These are phyloP conservation scores for Brachionus calyciflorus DNA, from an alignment of 1,140 invertebrate species.

Conservation along the genomic window DNA sequence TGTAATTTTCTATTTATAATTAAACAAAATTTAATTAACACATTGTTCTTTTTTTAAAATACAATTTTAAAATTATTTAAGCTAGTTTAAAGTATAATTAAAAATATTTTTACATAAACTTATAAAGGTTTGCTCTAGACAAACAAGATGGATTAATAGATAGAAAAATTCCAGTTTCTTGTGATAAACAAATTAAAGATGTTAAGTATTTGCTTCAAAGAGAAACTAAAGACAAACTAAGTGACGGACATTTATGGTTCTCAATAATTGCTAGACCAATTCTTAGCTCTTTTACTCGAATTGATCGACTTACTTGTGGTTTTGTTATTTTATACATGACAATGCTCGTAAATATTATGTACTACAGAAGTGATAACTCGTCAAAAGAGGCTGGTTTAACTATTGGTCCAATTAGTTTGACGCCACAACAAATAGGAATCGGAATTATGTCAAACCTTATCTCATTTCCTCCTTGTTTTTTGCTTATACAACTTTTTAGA, in stretches of 20 bases:
- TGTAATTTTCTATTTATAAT: too few species aligned
- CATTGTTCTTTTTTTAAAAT: too few species aligned
- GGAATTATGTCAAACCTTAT: constrained; percentile 43
- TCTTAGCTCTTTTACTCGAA: constrained; percentile 10
- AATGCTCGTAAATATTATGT: constrained; percentile 34
- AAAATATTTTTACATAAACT: neutral
- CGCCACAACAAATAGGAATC: constrained; percentile 52
- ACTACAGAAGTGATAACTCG: constrained; percentile 11
- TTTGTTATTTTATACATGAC: constrained; percentile 40
- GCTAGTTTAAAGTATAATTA: neutral
- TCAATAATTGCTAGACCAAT: constrained; percentile 4
- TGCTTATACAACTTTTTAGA: constrained; percentile 35
- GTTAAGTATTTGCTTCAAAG: constrained; percentile 10
- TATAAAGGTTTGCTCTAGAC: constrained; percentile 57
- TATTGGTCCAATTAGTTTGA: constrained; percentile 39
- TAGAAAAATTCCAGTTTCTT: constrained; percentile 51
- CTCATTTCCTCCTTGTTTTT: constrained; percentile 4
- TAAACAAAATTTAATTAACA: too few species aligned
- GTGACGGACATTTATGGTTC: constrained; percentile 47
- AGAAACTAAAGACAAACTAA: constrained; percentile 35
- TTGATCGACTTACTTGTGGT: constrained; percentile 37
- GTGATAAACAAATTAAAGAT: constrained; percentile 11
- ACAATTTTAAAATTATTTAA: too few species aligned
- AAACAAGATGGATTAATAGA: constrained; percentile 61
- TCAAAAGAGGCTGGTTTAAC: neutral